Conservation (phyloP, 2,797 vertebrate genomes). For the Psittacula derbiana region DNA sequence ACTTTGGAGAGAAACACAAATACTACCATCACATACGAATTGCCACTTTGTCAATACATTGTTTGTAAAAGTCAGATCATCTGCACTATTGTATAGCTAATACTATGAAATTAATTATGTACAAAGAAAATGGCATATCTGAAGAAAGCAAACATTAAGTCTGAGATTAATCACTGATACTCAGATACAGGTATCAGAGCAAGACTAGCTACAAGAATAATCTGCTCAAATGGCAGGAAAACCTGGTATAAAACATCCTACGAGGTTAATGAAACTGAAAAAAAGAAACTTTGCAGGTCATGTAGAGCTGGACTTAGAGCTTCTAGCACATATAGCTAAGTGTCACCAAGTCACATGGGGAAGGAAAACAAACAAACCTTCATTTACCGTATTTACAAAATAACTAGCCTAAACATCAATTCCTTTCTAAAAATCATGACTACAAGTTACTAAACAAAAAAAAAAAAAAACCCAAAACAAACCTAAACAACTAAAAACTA, state of each 20-base stretch:
- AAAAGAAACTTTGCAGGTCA: background rate
- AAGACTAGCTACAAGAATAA: background rate
- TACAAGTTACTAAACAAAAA: background rate
- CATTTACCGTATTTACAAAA: background rate
- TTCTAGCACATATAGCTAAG: background rate
- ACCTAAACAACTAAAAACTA: background rate
- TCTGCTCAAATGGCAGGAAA: background rate
- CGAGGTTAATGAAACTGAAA: accelerated
- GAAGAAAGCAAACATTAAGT: background rate
- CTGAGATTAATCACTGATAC: background rate
- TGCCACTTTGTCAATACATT: background rate
- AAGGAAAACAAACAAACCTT: background rate
- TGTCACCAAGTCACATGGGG: background rate
- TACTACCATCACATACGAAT: background rate
- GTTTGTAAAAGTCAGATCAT: background rate
- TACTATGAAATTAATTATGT: background rate
- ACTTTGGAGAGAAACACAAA: slow-evolving; percentile 77
- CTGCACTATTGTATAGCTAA: background rate
- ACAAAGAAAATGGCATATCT: background rate
- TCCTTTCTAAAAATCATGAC: background rate
- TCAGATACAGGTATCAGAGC: background rate
- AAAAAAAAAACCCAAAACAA: background rate
- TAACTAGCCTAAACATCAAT: background rate
- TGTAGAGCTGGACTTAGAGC: background rate
- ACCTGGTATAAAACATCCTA: background rate